Evolutionary conservation across 2,888 invertebrate genomes (phyloP), one percentile per base, ranked within the genome.

Genomic region (Mylabris sibirica): DNA sequence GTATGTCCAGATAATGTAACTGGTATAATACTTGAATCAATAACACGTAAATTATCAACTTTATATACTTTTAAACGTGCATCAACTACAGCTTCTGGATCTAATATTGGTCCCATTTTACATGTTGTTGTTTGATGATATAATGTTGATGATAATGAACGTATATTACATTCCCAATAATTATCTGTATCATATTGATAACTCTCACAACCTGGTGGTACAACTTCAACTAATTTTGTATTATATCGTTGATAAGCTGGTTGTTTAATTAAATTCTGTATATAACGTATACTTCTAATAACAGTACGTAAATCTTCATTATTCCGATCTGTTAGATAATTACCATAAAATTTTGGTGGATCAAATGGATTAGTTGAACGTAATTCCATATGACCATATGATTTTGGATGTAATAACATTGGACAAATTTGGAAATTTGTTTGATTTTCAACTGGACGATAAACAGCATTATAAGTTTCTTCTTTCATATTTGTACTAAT

Each of bases 1-100:
- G 94, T 95, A 79, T 95, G 94, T 0, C 94, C 95, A 38, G 88
- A 92, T 0, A 90, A 87, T 65, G 95, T 93, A 1, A 85, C 88
- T 0, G 95, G 95, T 93, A 96, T 95, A 22, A 96, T 88, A 74
- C 94, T 94, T 0, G 91, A 93, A 81, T 96, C 96, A 2, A 94
- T 89, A 0, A 96, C 92, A 35, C 95, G 86, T 6, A 96, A 85
- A 6, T 88, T 87, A 14, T 85, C 83, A 0, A 94, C 93, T 78
- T 92, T 94, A n/a, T 67, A 22, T 1, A 72, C 72, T 59, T 59
- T 59, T 38, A 70, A 41, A 26, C 41, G 14, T 17, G 60, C 41
- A 59, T 72, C 69, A 22, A 72, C 72, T 8, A 72, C 71, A 2
- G 71, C 63, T 14, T 17, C 17, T 3, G 9, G 22, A 30, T 72